These are phyloP conservation scores for Sebastiscus albofasciatus DNA, from an alignment of 2,797 vertebrate species.

Conservation along the genomic window DNA sequence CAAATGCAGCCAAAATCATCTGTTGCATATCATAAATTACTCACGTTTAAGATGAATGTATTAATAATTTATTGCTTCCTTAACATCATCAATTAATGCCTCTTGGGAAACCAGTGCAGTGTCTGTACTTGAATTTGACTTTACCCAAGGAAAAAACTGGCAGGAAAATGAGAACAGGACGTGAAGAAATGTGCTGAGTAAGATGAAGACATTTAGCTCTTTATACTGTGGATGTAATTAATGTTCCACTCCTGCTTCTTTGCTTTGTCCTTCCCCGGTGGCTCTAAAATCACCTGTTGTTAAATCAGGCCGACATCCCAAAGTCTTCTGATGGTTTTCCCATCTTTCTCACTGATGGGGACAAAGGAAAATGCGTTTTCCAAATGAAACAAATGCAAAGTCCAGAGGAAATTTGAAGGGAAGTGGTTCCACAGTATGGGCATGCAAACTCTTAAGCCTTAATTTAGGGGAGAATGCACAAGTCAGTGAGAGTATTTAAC, in stretches of 20 bases:
- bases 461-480: background rate
- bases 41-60: slow-evolving; percentile 4
- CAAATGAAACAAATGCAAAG: slow-evolving; percentile 48
- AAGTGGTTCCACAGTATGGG: background rate
- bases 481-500: slow-evolving; percentile 1
- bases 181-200: slow-evolving; percentile 35
- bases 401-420: slow-evolving; percentile 9
- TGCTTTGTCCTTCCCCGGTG: slow-evolving; percentile 52
- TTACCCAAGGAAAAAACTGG: background rate
- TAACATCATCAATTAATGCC: slow-evolving; percentile 48
- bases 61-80: slow-evolving; percentile 39
- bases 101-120: slow-evolving; percentile 13
- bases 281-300: slow-evolving; percentile 51
- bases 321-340: slow-evolving; percentile 74
- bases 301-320: background rate
- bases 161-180: slow-evolving; percentile 14
- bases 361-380: slow-evolving; percentile 70
- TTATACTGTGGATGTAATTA: slow-evolving; percentile 61
- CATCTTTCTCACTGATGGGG: slow-evolving; percentile 62
- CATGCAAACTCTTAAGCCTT: slow-evolving; percentile 10
- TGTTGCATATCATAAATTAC: slow-evolving; percentile 27
- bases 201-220: slow-evolving; percentile 5
- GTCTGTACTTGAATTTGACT: slow-evolving; percentile 40
- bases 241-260: slow-evolving; percentile 76
- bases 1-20: slow-evolving; percentile 35